Base-by-base conservation (phyloP, 2,888 invertebrate genomes). In the Trachelus stipa region DNA sequence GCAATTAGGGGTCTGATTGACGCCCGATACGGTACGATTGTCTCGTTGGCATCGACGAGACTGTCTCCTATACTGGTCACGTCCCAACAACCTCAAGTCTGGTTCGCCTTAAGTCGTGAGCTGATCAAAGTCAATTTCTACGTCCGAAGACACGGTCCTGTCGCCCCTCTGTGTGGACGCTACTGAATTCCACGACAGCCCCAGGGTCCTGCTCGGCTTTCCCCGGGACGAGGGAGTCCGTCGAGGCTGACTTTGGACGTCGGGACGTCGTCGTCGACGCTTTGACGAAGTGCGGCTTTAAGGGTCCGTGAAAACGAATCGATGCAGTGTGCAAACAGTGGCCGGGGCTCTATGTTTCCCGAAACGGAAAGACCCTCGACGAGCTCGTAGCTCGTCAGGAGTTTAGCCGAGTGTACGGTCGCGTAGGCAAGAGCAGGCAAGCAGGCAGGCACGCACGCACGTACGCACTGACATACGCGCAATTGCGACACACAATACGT, bases 311-410 rank as follows among this genome's bases (percentile, higher is more conserved):
- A 84, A 86, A 86, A 85, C 80, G 83, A 87, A 87, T 88, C 86
- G 86, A 84, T 87, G 85, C 81, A 83, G 84, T 84, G 85, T 85
- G 83, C 84, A 87, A 87, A 86, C 83, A 85, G 80, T 83, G 74
- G 79, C 79, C 81, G 82, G 82, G 77, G 56, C 56, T 56, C 56
- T 86, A 83, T 87, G 89, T 87, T 87, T 88, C 83, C 84, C 87
- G 88, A 88, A 88, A 88, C 85, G 88, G 87, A 89, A 88, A 86
- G 86, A 87, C 85, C 83, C 85, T 84, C 74, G 12, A 30, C 30
- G 37, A 33, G 37, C 56, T 56, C 23, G 23, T 9, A 71, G 71
- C 76, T 34, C 81, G 81, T 82, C 84, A 84, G 83, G 83, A 85
- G 84, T 87, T 88, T 87, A 88, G 83, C 82, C 85, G 83, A 84